These are phyloP conservation scores for Varanus salvator DNA, from an alignment of 2,113 vertebrate species.

Conservation along the genomic window DNA sequence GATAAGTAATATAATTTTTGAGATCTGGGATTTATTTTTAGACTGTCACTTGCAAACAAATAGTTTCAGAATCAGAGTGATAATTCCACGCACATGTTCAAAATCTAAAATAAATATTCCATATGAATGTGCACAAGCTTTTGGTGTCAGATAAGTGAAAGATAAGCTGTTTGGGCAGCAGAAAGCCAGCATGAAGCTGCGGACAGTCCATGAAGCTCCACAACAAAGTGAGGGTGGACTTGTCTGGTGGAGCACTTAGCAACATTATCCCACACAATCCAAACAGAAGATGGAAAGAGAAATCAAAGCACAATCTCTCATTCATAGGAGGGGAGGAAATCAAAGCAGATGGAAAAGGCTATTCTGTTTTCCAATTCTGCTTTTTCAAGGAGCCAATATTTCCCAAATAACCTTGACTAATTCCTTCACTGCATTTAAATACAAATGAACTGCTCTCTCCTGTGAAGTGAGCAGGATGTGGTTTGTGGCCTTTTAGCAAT, in stretches of 20 bases:
- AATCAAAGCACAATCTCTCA: background rate
- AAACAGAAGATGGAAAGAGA: background rate
- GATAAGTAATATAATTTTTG: background rate
- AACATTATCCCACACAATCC: background rate
- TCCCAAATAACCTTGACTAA: slow-evolving; percentile 3
- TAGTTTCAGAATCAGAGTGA: background rate
- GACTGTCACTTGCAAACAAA: background rate
- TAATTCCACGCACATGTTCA: background rate
- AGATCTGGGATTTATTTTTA: background rate
- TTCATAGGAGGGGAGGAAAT: background rate
- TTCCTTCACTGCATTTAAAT: background rate
- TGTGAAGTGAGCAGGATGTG: background rate
- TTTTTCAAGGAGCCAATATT: slow-evolving; percentile 2
- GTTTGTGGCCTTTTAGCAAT: slow-evolving; percentile 4
- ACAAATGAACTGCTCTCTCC: slow-evolving; percentile 5
- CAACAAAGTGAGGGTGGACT: background rate
- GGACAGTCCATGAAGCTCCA: background rate
- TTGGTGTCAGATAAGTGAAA: background rate
- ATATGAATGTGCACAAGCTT: background rate
- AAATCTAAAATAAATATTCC: background rate
- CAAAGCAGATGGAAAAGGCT: background rate
- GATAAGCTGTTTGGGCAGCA: too few relatives aligned
- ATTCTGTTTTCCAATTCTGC: background rate
- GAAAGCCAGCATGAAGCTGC: background rate
- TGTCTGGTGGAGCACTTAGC: slow-evolving; percentile 11